A percentile compares a stretch with the other conserved stretches of the same genome.
Conservation (phyloP, 2,797 vertebrate genomes). For the Schizopygopsis malacanthus region DNA sequence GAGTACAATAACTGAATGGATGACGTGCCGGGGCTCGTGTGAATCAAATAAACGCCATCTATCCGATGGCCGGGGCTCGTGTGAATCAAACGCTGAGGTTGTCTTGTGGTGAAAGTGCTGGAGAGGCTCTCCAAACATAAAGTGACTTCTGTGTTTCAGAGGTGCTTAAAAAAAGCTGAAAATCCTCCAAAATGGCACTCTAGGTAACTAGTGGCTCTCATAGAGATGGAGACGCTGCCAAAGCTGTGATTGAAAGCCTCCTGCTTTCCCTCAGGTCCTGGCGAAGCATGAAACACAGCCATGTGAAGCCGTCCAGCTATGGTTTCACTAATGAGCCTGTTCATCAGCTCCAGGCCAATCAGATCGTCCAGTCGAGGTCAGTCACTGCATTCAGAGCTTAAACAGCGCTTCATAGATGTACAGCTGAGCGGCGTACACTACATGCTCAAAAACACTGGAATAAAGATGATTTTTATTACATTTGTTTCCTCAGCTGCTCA, state of each 20-base stretch:
- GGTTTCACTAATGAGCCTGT: constrained; percentile 50
- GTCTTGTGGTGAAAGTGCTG: background rate
- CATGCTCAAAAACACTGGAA: too few relatives aligned
- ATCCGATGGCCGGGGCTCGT: background rate
- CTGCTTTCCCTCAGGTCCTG: constrained; percentile 46
- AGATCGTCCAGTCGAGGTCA: background rate
- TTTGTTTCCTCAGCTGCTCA: background rate
- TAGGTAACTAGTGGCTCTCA: constrained; percentile 41
- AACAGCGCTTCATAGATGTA: too few relatives aligned
- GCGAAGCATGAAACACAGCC: constrained; percentile 47
- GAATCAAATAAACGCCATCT: background rate
- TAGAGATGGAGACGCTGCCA: constrained; percentile 40
- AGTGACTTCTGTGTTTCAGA: constrained; percentile 26
- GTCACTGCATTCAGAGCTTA: too few relatives aligned
- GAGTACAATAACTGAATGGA: background rate
- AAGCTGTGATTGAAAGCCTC: constrained; percentile 44
- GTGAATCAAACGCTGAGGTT: background rate
- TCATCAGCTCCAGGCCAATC: constrained; percentile 52
- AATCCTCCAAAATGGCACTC: constrained; percentile 34
- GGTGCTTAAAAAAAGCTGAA: constrained; percentile 32
- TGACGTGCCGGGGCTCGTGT: background rate
- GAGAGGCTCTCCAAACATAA: constrained; percentile 33
- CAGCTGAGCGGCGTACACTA: too few relatives aligned
- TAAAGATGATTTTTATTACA: background rate
- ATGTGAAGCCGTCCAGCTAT: constrained; percentile 27